Evolutionary conservation across 2,113 vertebrate species (phyloP).

Genomic region (Toxotes chatareus): DNA sequence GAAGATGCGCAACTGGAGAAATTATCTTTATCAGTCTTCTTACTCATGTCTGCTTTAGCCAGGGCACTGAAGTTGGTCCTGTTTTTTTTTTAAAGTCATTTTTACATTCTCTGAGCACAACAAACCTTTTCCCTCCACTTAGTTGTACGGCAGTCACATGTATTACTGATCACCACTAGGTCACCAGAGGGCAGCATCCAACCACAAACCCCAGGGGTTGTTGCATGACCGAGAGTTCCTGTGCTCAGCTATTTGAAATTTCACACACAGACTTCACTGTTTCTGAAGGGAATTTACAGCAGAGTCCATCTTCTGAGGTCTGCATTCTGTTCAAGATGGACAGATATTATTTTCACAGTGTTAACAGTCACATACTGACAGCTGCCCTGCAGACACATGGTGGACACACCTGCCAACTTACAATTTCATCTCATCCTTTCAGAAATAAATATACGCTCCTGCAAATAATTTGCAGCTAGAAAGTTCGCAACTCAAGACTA

Average conservation of each 20-base stretch:
- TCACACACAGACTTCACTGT: constrained; percentile 4
- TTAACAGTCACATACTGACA: not conserved
- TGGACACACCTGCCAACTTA: not conserved
- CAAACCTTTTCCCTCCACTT: not conserved
- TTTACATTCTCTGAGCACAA: not conserved
- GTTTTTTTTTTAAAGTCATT: not conserved
- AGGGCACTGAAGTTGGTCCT: not conserved
- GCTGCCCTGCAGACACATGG: not conserved
- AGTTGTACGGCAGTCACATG: not conserved
- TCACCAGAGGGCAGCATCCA: constrained; percentile 69
- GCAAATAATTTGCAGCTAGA: not conserved
- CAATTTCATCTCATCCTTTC: not conserved
- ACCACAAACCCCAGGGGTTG: not conserved
- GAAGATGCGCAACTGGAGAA: not conserved
- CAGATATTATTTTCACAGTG: not conserved
- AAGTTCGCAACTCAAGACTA: not conserved
- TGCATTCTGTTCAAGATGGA: not conserved
- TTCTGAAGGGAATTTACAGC: constrained; percentile 6
- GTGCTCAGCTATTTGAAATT: not conserved
- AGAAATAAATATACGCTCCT: not conserved
- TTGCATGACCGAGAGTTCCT: not conserved
- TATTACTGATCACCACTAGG: not conserved
- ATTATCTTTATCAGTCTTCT: not conserved
- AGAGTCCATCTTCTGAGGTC: constrained; percentile 3
- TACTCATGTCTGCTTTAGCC: not conserved